A percentile compares a stretch with the other conserved stretches of the same genome.
Conservation (phyloP, 2,888 invertebrate species). For the Drosophila fungiperda region DNA sequence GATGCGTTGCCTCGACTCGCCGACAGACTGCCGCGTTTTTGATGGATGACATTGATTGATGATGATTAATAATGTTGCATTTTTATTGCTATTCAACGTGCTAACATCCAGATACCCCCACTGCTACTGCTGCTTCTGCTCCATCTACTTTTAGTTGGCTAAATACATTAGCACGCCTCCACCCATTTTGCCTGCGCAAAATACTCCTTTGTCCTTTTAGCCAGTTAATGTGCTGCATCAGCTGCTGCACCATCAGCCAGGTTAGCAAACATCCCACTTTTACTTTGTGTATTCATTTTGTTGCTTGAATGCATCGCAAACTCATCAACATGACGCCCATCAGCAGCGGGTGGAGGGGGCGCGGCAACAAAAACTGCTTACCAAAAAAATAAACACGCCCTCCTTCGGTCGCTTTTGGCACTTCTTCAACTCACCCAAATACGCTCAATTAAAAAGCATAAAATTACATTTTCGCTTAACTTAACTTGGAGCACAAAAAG, state of each 20-base stretch:
- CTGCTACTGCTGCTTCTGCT: slow-evolving; percentile 2
- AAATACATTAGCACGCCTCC: slow-evolving; percentile 59
- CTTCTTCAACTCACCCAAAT: slow-evolving; percentile 47
- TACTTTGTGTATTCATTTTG: slow-evolving; percentile 66
- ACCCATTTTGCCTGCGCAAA: slow-evolving; percentile 8
- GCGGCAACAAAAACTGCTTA: background rate
- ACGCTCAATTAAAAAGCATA: slow-evolving; percentile 81
- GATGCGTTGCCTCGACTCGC: slow-evolving; percentile 35
- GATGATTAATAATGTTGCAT: slow-evolving; percentile 85
- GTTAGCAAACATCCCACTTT: slow-evolving; percentile 31
- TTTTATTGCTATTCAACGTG: slow-evolving; percentile 83
- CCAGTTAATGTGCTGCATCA: slow-evolving; percentile 58
- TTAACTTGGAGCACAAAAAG: slow-evolving; percentile 51
- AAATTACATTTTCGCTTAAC: slow-evolving; percentile 80
- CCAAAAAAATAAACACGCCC: slow-evolving; percentile 4
- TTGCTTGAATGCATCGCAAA: slow-evolving; percentile 78
- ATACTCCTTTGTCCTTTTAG: slow-evolving; percentile 17
- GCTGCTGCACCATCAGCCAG: slow-evolving; percentile 41
- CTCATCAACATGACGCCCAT: slow-evolving; percentile 62
- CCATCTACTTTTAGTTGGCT: slow-evolving; percentile 52
- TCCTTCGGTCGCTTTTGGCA: background rate
- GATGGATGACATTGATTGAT: slow-evolving; percentile 85
- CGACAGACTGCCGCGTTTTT: slow-evolving; percentile 61
- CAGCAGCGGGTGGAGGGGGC: background rate
- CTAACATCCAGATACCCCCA: slow-evolving; percentile 11